phyloP scores from a whole-genome alignment of 2,888 invertebrate genomes.

The Cryptocephalus primarius region DNA sequence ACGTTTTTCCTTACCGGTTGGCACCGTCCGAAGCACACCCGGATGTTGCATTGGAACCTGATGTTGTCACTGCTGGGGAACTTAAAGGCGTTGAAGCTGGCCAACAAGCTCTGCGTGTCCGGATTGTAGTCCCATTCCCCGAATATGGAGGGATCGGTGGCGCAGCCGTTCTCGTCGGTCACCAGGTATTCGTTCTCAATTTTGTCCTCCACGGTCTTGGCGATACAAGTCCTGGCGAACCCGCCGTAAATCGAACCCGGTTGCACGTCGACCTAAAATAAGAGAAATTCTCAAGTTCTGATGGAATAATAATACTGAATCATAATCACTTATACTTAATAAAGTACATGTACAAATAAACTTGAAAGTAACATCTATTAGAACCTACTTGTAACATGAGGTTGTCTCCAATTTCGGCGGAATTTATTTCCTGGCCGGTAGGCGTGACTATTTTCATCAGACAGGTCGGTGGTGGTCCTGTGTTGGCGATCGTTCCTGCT shows the following conservation, averaged over 20 bases:
- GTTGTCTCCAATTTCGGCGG: constrained; percentile 87
- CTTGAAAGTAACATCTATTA: no score
- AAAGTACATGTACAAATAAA: no score
- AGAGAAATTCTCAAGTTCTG: no score
- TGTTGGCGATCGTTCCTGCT: constrained; percentile 89
- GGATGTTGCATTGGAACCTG: constrained; percentile 89
- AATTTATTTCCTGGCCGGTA: constrained; percentile 78
- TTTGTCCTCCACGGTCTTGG: constrained; percentile 82
- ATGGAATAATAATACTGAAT: no score
- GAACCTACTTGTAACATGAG: constrained; percentile 47
- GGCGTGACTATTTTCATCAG: constrained; percentile 84
- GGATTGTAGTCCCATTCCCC: constrained; percentile 88
- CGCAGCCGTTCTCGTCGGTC: constrained; percentile 89
- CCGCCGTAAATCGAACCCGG: constrained; percentile 74
- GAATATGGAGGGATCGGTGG: constrained; percentile 84
- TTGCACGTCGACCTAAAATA: constrained; percentile 29
- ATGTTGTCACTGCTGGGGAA: constrained; percentile 92
- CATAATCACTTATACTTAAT: no score
- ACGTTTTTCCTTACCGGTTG: constrained; percentile 84
- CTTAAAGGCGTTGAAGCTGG: constrained; percentile 88
- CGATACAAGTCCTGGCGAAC: constrained; percentile 85
- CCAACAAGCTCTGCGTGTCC: constrained; percentile 73
- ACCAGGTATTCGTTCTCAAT: constrained; percentile 85
- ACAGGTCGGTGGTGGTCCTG: constrained; percentile 87
- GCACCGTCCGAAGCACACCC: constrained; percentile 90